These are phyloP conservation scores for Opisthograptis luteolata DNA, from an alignment of 2,888 invertebrate genomes.

Conservation along the genomic window DNA sequence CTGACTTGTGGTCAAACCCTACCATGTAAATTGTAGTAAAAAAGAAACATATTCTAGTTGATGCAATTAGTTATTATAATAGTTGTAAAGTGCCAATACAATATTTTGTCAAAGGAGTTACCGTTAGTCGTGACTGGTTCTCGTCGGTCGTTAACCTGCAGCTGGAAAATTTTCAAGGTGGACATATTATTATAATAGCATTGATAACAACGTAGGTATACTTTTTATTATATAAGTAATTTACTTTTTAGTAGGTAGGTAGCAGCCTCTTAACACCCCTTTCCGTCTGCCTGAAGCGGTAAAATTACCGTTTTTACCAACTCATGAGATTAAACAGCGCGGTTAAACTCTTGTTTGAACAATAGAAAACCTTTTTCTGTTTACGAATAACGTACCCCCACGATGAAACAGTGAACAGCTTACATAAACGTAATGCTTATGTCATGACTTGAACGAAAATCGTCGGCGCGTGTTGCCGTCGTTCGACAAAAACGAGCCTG, in stretches of 20 bases:
- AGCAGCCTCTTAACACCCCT: background rate
- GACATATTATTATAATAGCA: too few species aligned
- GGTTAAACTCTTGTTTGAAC: constrained; percentile 7
- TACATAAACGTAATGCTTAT: constrained; percentile 22
- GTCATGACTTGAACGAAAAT: constrained; percentile 17
- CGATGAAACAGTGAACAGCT: constrained; percentile 11
- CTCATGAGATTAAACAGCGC: constrained; percentile 3
- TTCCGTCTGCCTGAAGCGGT: background rate
- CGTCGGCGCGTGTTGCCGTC: constrained; percentile 19
- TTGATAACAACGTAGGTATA: background rate
- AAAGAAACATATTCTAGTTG: too few species aligned
- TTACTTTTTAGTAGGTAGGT: too few species aligned
- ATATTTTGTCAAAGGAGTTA: too few species aligned
- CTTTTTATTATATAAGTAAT: background rate
- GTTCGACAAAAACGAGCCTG: constrained; percentile 19
- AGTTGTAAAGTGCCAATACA: too few species aligned
- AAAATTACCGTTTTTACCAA: background rate
- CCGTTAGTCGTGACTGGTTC: too few species aligned
- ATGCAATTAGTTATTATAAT: too few species aligned
- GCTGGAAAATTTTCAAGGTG: too few species aligned
- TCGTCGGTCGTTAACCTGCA: too few species aligned
- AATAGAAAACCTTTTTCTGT: constrained; percentile 9
- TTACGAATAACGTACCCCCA: constrained; percentile 11
- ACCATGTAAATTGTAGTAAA: too few species aligned
- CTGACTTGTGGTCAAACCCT: too few species aligned